Percentiles rank a stretch among this genome's conserved stretches.
phyloP scores from a whole-genome alignment of 2,888 invertebrate species.

The Rhyacophila evoluta region DNA sequence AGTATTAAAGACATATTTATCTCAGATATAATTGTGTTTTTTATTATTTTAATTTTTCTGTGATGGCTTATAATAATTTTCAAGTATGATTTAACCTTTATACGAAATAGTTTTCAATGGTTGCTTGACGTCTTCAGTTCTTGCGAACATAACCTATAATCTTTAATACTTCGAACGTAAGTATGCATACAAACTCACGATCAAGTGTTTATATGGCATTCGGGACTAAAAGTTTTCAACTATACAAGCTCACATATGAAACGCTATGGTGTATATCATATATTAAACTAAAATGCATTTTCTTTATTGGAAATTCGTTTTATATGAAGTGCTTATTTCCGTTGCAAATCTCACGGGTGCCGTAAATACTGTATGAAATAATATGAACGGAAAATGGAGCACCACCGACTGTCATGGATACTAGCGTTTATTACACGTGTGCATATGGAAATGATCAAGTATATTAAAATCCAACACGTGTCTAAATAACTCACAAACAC shows the following conservation, averaged over 20 bases:
- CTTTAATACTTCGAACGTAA: neutral
- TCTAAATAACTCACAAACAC: too few species aligned
- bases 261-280: neutral
- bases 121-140: neutral
- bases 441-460: neutral
- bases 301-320: constrained; percentile 22
- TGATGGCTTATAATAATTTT: too few species aligned
- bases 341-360: neutral
- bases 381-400: neutral
- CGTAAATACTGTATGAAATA: neutral
- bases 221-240: neutral
- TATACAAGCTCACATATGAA: neutral
- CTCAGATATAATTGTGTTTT: too few species aligned
- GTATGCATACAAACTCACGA: neutral
- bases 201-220: neutral
- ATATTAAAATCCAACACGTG: neutral
- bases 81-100: neutral
- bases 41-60: too few species aligned
- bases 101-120: neutral
- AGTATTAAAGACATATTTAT: too few species aligned
- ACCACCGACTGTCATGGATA: neutral
- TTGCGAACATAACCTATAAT: neutral
- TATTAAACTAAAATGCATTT: neutral
- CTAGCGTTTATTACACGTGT: neutral
- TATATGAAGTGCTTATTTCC: neutral